Conservation (phyloP, 2,888 invertebrate genomes). For the Hyppa rectilinea region DNA sequence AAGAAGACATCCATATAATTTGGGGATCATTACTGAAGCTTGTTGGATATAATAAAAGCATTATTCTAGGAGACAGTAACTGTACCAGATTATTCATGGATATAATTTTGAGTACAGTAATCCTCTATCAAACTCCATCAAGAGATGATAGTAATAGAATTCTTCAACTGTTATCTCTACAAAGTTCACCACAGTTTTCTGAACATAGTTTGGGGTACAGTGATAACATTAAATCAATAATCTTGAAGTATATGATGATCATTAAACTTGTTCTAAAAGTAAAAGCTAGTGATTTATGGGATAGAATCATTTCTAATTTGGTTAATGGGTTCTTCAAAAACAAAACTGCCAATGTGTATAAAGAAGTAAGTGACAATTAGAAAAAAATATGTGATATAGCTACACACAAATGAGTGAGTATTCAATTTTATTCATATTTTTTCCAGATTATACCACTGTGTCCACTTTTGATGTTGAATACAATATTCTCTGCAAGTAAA, state of each 20-base stretch:
- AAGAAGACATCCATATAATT: constrained; percentile 63
- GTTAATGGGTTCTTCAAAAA: constrained; percentile 71
- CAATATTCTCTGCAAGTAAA: constrained; percentile 80
- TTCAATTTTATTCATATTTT: constrained; percentile 1
- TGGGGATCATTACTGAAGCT: constrained; percentile 74
- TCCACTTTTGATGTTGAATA: constrained; percentile 80
- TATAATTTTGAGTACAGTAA: constrained; percentile 71
- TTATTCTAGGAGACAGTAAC: constrained; percentile 67
- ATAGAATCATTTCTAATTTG: constrained; percentile 68
- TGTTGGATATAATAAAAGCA: constrained; percentile 69
- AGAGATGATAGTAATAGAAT: constrained; percentile 69
- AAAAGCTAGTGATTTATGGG: constrained; percentile 73
- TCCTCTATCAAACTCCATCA: constrained; percentile 67
- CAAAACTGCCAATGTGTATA: constrained; percentile 66
- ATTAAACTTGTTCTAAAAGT: constrained; percentile 70
- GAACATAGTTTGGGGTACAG: constrained; percentile 67
- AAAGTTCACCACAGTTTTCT: constrained; percentile 69
- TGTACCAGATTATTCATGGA: constrained; percentile 71
- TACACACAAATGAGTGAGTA: background rate
- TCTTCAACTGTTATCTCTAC: constrained; percentile 76
- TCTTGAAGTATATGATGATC: constrained; percentile 77
- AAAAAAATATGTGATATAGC: background rate
- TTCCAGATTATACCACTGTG: constrained; percentile 83
- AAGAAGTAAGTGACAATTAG: constrained; percentile 61
- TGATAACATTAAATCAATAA: constrained; percentile 68